Evolutionary conservation across 2,888 invertebrate genomes (phyloP).

Genomic region (Omphaloscelis lunosa): DNA sequence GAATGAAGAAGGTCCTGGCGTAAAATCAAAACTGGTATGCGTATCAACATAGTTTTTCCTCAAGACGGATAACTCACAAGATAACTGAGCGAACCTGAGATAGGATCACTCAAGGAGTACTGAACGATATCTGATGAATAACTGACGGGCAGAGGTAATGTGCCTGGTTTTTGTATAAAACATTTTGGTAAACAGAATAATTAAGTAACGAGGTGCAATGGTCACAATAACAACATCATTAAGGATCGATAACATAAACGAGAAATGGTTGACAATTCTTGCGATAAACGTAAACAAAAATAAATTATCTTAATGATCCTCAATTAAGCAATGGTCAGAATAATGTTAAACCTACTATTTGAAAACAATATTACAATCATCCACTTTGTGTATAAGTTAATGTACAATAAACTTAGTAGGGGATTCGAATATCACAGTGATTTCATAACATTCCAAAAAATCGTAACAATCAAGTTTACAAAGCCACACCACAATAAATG

Average conservation of each 20-base stretch:
- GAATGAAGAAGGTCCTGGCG: background rate
- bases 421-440: background rate
- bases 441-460: slow-evolving; percentile 28
- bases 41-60: background rate
- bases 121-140: background rate
- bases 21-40: background rate
- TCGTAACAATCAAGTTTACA: slow-evolving; percentile 43
- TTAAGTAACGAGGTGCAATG: background rate
- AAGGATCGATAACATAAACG: background rate
- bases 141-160: background rate
- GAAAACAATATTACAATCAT: background rate
- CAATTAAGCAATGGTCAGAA: background rate
- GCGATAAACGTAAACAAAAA: background rate
- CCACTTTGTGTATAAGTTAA: background rate
- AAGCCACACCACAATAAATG: slow-evolving; percentile 67
- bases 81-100: background rate
- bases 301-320: background rate
- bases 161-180: background rate
- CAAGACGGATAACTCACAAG: background rate
- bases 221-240: background rate
- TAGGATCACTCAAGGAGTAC: background rate
- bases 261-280: background rate
- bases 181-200: background rate
- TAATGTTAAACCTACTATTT: background rate
- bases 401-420: background rate